These are phyloP conservation scores for Cheumatopsyche charites DNA, from an alignment of 1,140 invertebrate genomes.

Conservation along the genomic window DNA sequence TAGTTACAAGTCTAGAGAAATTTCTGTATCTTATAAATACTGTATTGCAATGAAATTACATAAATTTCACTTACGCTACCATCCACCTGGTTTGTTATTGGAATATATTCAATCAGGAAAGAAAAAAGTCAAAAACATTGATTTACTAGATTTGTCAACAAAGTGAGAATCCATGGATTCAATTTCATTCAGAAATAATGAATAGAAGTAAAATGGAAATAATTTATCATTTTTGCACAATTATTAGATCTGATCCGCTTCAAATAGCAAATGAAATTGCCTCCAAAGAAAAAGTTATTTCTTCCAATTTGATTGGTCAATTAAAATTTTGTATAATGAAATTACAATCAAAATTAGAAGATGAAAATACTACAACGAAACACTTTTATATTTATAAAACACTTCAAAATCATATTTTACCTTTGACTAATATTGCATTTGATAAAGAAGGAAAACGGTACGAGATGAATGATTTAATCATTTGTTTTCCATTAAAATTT, in stretches of 20 bases:
- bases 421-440: conserved; percentile 75
- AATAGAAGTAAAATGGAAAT: too few species aligned
- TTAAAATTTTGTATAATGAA: conserved; percentile 57
- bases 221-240: too few species aligned
- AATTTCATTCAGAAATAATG: too few species aligned
- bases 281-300: conserved; percentile 62
- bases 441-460: conserved; percentile 61
- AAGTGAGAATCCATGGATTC: conserved; percentile 57
- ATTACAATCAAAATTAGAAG: conserved; percentile 63
- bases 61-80: conserved; percentile 71
- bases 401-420: conserved; percentile 76
- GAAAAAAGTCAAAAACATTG: conserved; percentile 67
- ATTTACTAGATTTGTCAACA: conserved; percentile 65
- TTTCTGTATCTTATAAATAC: conserved; percentile 22
- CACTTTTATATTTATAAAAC: conserved; percentile 71
- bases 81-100: conserved; percentile 69
- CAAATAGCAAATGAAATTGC: conserved; percentile 60
- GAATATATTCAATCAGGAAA: conserved; percentile 65
- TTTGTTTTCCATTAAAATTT: background rate
- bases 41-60: conserved; percentile 63
- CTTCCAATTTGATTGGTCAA: conserved; percentile 54
- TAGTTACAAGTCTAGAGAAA: conserved; percentile 7
- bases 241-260: conserved; percentile 66
- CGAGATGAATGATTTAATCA: conserved; percentile 42
- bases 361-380: conserved; percentile 64